Base-by-base conservation (phyloP, 2,888 invertebrate genomes). In the Hipparchia sbordonii region DNA sequence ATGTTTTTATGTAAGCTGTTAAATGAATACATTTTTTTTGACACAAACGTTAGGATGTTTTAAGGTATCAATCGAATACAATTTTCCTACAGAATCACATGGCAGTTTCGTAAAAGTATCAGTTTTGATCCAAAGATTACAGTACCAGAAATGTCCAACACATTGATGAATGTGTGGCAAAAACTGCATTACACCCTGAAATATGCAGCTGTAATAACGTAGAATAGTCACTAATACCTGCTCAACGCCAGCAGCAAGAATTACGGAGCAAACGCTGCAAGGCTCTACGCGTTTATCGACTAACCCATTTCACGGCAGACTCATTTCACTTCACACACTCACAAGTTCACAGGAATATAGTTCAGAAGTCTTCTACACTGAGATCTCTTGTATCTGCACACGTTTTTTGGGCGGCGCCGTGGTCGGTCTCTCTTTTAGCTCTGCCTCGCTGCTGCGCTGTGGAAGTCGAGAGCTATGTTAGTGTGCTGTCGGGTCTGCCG, bases 331-430 rank as follows among this genome's bases (percentile, higher is more conserved):
- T 51, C 23, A 51, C 63, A 6, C 12, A 23, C n/a, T 12, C 59
- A 60, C 33, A 3, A 60, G 59, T 60, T 60, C 33, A 33, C 59
- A 39, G 10, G 33, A 10, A 39, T 4, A 5, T 6, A 51, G 23
- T 59, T 72, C 63, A 75, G 74, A 85, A 88, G 72, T 88, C 87
- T 79, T 94, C 95, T 96, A 97, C 86, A 97, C 97, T 74, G 96
- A 96, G 87, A 97, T 97, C 90, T 97, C 97, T 89, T 97, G 96
- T 80, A 97, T 97, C 89, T 97, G 97, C 74, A 97, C 97, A 83
- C 97, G 95, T 88, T 97, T 97, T 89, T 97, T 97, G 79, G 96
- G 94, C 46, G 96, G 86, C 86, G 80, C 86, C 79, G 70, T 80
- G 81, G 68, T 79, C 77, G 88, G 87, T 78, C 91, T 87, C 90